Base-by-base conservation (phyloP, 1,140 invertebrate species). In the Macrobrachium rosenbergii region DNA sequence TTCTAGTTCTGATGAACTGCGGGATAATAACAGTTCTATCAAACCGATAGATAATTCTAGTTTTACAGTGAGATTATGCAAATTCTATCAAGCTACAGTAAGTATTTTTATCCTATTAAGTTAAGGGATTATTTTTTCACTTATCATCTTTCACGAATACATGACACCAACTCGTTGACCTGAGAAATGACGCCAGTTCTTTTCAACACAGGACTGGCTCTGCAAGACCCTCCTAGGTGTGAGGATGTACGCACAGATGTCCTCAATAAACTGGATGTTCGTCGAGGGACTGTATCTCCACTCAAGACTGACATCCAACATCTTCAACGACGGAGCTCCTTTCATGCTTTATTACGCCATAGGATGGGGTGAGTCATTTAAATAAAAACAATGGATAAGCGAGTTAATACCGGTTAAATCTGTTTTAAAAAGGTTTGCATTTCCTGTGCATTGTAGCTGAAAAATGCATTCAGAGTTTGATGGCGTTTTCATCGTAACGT, bases 231-330 rank as follows among this genome's bases (percentile, higher is more conserved):
- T 93, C 19, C 89, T 93, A 73, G 90, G 91, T 10, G 63, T 93
- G 0, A 91, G 92, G 84, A 92, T 93, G 90, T 94, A 93, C 88
- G 90, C 92, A 11, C 91, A 92, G 23, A 91, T 92, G 75, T 91
- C 93, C 17, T 85, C 83, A 16, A 85, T 93, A 92, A 82, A 93
- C 90, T 94, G 94, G 94, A 94, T 94, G 93, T 93, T 94, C 90
- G 92, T 94, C 3, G 93, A 94, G 89, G 93, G 93, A 7, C 90
- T 93, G 0, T 93, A 93, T 83, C 91, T 94, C 0, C 93, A 93
- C 89, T 90, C 90, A 0, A 90, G 90, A 76, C 82, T 92, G 5
- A 92, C 93, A 8, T 92, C 93, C 11, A 93, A 93, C 81, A 92
- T 94, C 1, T 94, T 93, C 91, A 67, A 93, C 91, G 45, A 91